These are phyloP conservation scores for Tretioscincus oriximinensis DNA, from an alignment of 2,113 vertebrate genomes.

Conservation along the genomic window DNA sequence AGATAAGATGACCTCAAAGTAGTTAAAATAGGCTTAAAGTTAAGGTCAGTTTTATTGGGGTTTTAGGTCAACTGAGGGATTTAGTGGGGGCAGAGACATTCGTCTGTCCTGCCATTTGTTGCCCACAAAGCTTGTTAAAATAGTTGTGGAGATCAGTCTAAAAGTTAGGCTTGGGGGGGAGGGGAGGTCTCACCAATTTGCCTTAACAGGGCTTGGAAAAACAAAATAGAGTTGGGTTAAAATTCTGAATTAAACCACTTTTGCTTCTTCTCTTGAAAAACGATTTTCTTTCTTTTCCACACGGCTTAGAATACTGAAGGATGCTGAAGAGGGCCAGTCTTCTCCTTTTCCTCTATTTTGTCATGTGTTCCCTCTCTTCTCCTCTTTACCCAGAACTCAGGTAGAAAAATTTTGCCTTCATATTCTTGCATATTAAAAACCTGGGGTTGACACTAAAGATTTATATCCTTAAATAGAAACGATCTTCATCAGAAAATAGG, in stretches of 20 bases:
- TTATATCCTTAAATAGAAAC: not conserved
- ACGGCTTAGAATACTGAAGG: conserved; percentile 45
- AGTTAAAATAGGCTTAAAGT: too few relatives aligned
- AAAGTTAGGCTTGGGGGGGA: too few relatives aligned
- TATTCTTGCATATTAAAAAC: not conserved
- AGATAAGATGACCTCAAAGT: too few relatives aligned
- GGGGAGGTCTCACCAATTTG: not conserved
- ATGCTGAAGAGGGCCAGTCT: conserved; percentile 82
- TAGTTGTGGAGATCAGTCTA: too few relatives aligned
- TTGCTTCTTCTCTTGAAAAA: not conserved
- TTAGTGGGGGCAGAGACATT: too few relatives aligned
- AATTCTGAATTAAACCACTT: not conserved
- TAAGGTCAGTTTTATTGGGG: too few relatives aligned
- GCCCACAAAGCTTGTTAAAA: not conserved
- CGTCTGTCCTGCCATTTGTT: too few relatives aligned
- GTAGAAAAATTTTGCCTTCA: conserved; percentile 66
- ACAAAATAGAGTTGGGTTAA: not conserved
- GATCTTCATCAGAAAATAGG: not conserved
- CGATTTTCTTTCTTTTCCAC: conserved; percentile 41
- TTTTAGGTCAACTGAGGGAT: too few relatives aligned
- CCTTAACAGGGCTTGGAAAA: not conserved
- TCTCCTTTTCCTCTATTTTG: conserved; percentile 82
- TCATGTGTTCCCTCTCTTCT: conserved; percentile 74
- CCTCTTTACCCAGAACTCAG: conserved; percentile 80
- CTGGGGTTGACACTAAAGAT: not conserved